These are phyloP conservation scores for Leptocoma aspasia DNA, from an alignment of 2,113 vertebrate genomes.

Conservation along the genomic window DNA sequence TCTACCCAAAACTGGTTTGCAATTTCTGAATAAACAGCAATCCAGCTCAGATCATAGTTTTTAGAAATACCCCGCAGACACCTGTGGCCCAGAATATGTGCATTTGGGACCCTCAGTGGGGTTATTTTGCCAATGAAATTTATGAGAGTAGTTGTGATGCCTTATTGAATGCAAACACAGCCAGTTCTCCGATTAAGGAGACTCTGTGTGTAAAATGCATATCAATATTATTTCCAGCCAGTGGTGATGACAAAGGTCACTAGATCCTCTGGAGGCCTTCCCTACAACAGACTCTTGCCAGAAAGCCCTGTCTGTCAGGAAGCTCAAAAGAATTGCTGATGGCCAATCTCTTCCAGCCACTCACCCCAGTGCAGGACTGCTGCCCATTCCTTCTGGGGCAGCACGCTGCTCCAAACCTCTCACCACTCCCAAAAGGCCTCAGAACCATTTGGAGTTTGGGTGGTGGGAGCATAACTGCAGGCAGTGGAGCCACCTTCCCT, in stretches of 20 bases:
- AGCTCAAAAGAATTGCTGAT: not conserved
- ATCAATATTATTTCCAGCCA: not conserved
- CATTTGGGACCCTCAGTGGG: not conserved
- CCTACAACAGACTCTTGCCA: not conserved
- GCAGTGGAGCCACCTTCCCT: not conserved
- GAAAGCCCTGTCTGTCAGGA: not conserved
- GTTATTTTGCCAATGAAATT: not conserved
- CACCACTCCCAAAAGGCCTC: not conserved
- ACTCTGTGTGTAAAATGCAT: not conserved
- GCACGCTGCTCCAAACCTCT: not conserved
- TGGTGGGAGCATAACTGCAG: not conserved
- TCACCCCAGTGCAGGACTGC: not conserved
- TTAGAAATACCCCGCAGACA: accelerated
- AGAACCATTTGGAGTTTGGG: not conserved
- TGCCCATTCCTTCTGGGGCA: not conserved
- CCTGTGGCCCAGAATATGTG: not conserved
- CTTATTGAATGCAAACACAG: not conserved
- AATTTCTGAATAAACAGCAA: not conserved
- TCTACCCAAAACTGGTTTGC: not conserved
- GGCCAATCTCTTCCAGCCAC: not conserved
- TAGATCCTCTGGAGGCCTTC: not conserved
- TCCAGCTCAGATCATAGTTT: not conserved
- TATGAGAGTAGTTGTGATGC: not conserved
- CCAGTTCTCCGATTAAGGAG: not conserved
- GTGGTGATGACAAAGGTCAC: not conserved